These are phyloP conservation scores for Rhinolophus ferrumequinum DNA, from an alignment of 2,113 vertebrate species.

Conservation along the genomic window DNA sequence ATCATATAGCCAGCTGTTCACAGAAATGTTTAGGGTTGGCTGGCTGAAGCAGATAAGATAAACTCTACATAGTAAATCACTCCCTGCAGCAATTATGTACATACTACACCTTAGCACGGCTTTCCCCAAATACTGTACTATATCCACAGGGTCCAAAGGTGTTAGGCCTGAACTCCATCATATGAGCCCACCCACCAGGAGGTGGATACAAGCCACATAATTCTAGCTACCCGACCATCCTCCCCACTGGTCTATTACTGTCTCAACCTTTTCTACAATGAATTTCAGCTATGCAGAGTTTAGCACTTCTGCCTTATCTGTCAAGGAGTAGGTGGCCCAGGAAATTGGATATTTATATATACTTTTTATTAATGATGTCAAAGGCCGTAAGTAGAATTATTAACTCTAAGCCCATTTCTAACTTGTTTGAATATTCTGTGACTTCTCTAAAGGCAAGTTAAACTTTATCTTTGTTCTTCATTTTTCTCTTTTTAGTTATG, in stretches of 20 bases:
- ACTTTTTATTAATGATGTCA: neutral
- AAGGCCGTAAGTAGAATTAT: conserved; percentile 42
- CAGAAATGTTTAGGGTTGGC: neutral
- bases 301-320: neutral
- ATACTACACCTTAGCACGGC: neutral
- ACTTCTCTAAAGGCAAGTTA: conserved; percentile 19
- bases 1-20: neutral
- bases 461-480: neutral
- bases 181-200: neutral
- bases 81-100: neutral
- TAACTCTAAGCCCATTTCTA: conserved; percentile 47
- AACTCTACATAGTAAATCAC: conserved; percentile 31
- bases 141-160: neutral
- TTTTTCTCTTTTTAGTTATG: conserved; percentile 31
- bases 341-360: conserved; percentile 16
- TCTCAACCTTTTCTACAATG: neutral
- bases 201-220: neutral
- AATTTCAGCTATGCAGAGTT: neutral
- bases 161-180: neutral
- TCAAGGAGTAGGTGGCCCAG: neutral
- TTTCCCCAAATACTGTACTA: neutral
- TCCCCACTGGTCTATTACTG: neutral
- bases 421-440: neutral
- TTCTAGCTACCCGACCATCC: neutral
- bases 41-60: conserved; percentile 26